phyloP scores from a whole-genome alignment of 2,113 vertebrate genomes.

The Crotalus tigris region DNA sequence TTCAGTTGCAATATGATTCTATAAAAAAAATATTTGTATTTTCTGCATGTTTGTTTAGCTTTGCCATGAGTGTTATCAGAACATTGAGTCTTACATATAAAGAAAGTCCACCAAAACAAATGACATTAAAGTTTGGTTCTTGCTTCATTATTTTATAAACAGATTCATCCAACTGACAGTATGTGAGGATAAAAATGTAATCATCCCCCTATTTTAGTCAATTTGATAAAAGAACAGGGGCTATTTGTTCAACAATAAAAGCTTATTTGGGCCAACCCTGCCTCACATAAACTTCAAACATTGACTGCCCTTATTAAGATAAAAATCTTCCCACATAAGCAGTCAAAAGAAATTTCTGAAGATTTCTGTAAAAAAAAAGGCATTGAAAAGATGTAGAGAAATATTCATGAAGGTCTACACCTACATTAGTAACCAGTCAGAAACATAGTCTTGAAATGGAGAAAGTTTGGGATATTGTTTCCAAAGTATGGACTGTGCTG shows the following conservation, averaged over 20 bases:
- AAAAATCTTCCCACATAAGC: background rate
- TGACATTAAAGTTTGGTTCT: background rate
- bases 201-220: background rate
- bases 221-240: background rate
- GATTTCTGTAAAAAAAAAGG: background rate
- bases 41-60: background rate
- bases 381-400: background rate
- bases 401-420: background rate
- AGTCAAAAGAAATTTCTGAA: background rate
- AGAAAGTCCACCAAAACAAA: background rate
- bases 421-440: background rate
- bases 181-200: background rate
- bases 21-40: background rate
- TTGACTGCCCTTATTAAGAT: background rate
- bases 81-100: background rate
- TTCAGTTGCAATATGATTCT: background rate
- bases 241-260: background rate
- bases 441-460: background rate
- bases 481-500: background rate
- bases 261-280: background rate
- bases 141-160: background rate
- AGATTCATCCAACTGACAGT: background rate
- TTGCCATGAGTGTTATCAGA: background rate
- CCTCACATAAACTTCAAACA: background rate
- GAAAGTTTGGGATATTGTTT: background rate